Base-by-base conservation (phyloP, 1,140 invertebrate species). In the Uloborus diversus region DNA sequence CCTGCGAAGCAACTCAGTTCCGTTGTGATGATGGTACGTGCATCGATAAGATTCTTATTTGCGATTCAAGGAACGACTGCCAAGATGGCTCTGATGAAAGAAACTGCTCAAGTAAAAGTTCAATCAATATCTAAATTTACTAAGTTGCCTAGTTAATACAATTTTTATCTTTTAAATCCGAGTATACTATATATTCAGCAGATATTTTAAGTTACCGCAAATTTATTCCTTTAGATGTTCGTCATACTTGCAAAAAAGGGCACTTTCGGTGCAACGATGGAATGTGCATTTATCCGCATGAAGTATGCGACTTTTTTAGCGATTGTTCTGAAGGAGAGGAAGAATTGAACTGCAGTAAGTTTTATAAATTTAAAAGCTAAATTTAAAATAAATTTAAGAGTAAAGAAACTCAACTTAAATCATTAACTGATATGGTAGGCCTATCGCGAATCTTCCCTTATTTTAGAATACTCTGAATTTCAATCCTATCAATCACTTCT, bases 241-340 rank as follows among this genome's bases (percentile, higher is more conserved):
- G 3, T 13, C 47, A 14, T 0, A 70, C 35, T 20, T 83, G 82
- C 35, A 32, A 4, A 5, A 61, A 59, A 42, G 82, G 35, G 17
- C 35, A 81, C 14, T 87, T 86, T 80, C 82, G 79, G 23, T 84
- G 83, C 42, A 25, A 65, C 3, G 84, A 86, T 47, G 79, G 83
- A 3, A 76, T 78, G 17, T 87, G 87, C 69, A 84, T 87, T 56
- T 90, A 89, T 1, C 91, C 91, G 13, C 91, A 91, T 82, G 96
- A 94, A 85, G 94, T 96, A 69, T 96, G 94, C 85, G 91, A 96
- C 85, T 91, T 92, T 81, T 90, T 91, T 28, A 92, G 91, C 32
- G 94, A 96, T 85, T 96, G 94, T 84, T 91, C 91, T n/a, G 91
- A 92, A 79, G 93, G 92, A 87, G 91, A 93, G 83, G 94, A 96